These are phyloP conservation scores for Orthosia cruda DNA, from an alignment of 2,888 invertebrate genomes.

Conservation along the genomic window DNA sequence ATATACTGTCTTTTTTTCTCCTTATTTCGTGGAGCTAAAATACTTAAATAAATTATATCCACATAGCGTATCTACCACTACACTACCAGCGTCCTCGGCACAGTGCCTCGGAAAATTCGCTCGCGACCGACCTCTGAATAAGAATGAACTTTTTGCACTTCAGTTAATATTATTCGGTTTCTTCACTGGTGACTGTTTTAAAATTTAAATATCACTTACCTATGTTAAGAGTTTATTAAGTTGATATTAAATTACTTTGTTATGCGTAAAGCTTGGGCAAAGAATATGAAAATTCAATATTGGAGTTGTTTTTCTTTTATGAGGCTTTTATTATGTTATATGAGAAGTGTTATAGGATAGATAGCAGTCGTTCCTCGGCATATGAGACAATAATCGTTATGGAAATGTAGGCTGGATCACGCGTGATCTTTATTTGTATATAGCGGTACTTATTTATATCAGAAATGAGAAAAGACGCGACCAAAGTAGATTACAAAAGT, in stretches of 20 bases:
- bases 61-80: constrained; percentile 40
- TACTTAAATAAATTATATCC: no score
- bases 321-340: constrained; percentile 14
- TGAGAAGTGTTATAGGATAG: constrained; percentile 13
- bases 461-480: background rate
- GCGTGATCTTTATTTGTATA: constrained; percentile 12
- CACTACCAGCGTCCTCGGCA: constrained; percentile 34
- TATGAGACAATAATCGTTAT: constrained; percentile 34
- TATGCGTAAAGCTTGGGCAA: constrained; percentile 46
- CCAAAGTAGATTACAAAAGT: background rate
- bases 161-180: constrained; percentile 75
- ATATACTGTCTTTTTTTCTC: no score
- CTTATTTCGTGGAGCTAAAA: no score
- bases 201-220: constrained; percentile 70
- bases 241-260: constrained; percentile 70
- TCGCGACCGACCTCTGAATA: constrained; percentile 78
- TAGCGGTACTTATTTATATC: background rate
- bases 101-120: constrained; percentile 76
- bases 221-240: constrained; percentile 68
- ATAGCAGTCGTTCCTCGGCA: constrained; percentile 10
- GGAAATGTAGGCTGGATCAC: background rate
- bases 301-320: constrained; percentile 22
- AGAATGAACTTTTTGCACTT: constrained; percentile 84
- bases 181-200: constrained; percentile 66
- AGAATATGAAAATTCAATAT: constrained; percentile 57